Base-by-base conservation (phyloP, 2,113 vertebrate species). In the Sapajus apella region DNA sequence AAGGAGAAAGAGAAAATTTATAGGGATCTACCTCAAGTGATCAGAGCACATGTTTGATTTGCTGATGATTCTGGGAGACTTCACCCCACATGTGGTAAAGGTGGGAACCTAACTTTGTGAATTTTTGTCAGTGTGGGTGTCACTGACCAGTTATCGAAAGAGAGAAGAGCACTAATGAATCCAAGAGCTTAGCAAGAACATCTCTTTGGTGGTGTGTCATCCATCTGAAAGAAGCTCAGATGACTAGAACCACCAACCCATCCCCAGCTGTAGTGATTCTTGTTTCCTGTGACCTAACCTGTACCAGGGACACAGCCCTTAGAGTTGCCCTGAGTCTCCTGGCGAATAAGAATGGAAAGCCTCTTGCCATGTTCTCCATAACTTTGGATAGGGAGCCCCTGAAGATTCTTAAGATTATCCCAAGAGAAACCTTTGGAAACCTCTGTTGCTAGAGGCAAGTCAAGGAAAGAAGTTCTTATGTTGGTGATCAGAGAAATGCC, bases 401-500 rank as follows among this genome's bases (percentile, higher is more conserved):
- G 23, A 81, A 27, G 16, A 8, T 75, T 73, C 79, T 76, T n/a
- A 50, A 27, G 8, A 32, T 72, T 37, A 76, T 61, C 61, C 27
- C 45, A 23, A 75, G 55, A 85, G 75, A 96, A 96, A 64, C 5
- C 61, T 81, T 32, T 43, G 14, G 50, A 70, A 94, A 84, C 61
- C 35, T 80, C 30, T 72, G 23, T 79, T 50, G 40, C 73, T 52
- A 11, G 52, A 87, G 23, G 32, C 66, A 85, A 86, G 68, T 91
- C n/a, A 79, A 89, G 85, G 23, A 45, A 68, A 40, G 40, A 81
- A 45, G 21, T 77, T 81, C 87, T 73, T 70, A 30, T 47, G 64
- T 32, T 37, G 3, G 79, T 72, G 16, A 20, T 66, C 73, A 37
- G 20, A 90, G 94, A 87, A 66, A 76, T 37, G 23, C 82, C 70